Base-by-base conservation (phyloP, 2,888 invertebrate genomes). In the Polyommatus icarus region DNA sequence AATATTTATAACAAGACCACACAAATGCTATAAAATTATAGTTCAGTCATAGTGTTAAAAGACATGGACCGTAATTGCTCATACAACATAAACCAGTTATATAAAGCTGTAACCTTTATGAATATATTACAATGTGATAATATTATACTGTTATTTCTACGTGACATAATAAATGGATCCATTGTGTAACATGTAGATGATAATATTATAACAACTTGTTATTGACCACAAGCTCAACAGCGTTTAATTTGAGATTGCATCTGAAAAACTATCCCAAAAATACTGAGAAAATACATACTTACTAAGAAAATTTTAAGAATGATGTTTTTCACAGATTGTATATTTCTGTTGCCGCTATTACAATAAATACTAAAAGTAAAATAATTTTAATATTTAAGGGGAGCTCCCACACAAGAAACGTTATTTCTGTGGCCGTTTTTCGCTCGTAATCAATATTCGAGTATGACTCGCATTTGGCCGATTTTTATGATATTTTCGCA, bases 21-120 rank as follows among this genome's bases (percentile, higher is more conserved):
- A 18, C 4, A 54, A 5, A 5, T 4, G 15, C 54, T 54, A 54
- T 18, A 18, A 54, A 54, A 54, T 54, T 18, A 54, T 15, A 54
- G 18, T 54, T 54, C 15, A 18, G 18, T 46, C 46, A 46, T 5
- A 18, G 54, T 54, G 54, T 54, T 18, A 54, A 46, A 46, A 46
- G 46, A 18, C 5, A 54, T 54, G 18, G 5, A 54, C 18, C 6
- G 5, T 59, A 8, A 59, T 20, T 61, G 20, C n/a, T 24, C n/a
- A 8, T 24, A 20, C 20, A 61, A 8, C 59, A 20, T 20, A 61
- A 61, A 20, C 59, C 59, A 61, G 20, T 61, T 61, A 20, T 24
- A n/a, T 59, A n/a, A 59, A 61, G 59, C 7, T 59, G 24, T 61
- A 61, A 61, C 59, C 59, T 24, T 20, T 61, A 61, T 61, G 59